Evolutionary conservation across 2,888 invertebrate genomes (phyloP).

Genomic region (Rhamphomyia laevipes): DNA sequence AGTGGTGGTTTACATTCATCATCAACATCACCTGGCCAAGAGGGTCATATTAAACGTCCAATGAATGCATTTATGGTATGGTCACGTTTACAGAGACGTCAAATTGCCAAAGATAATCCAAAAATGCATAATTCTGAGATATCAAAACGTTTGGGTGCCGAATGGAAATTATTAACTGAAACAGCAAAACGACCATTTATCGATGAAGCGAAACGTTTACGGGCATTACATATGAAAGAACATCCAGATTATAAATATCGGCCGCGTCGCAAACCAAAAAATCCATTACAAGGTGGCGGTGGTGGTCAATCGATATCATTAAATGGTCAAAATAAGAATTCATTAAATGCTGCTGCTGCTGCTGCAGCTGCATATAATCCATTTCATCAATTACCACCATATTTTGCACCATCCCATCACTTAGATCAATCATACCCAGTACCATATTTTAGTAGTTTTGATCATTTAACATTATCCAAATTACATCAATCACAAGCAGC

Average conservation of each 20-base stretch:
- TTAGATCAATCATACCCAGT: slow-evolving; percentile 45
- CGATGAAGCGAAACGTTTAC: slow-evolving; percentile 83
- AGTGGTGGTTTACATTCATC: slow-evolving; percentile 5
- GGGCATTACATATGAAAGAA: slow-evolving; percentile 81
- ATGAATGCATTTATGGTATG: slow-evolving; percentile 98
- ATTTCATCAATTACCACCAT: slow-evolving; percentile 55
- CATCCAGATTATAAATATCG: slow-evolving; percentile 87
- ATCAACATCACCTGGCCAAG: slow-evolving; percentile 37
- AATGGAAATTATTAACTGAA: slow-evolving; percentile 84
- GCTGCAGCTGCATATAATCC: slow-evolving; percentile 47
- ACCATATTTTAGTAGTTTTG: slow-evolving; percentile 37
- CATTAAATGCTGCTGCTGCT: slow-evolving; percentile 29
- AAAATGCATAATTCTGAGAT: slow-evolving; percentile 88
- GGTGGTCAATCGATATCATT: slow-evolving; percentile 28
- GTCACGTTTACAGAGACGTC: slow-evolving; percentile 82
- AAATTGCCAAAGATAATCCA: slow-evolving; percentile 89
- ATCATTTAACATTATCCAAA: slow-evolving; percentile 35
- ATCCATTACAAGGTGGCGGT: slow-evolving; percentile 47
- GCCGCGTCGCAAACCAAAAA: slow-evolving; percentile 73
- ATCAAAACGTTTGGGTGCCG: slow-evolving; percentile 80
- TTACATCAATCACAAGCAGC: slow-evolving; percentile 34
- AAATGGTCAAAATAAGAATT: slow-evolving; percentile 24
- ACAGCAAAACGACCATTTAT: slow-evolving; percentile 86
- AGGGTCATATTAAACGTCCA: slow-evolving; percentile 85
- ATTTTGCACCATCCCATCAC: slow-evolving; percentile 66